These are phyloP conservation scores for Odocoileus hemionus DNA, from an alignment of 2,113 vertebrate species.

Conservation along the genomic window DNA sequence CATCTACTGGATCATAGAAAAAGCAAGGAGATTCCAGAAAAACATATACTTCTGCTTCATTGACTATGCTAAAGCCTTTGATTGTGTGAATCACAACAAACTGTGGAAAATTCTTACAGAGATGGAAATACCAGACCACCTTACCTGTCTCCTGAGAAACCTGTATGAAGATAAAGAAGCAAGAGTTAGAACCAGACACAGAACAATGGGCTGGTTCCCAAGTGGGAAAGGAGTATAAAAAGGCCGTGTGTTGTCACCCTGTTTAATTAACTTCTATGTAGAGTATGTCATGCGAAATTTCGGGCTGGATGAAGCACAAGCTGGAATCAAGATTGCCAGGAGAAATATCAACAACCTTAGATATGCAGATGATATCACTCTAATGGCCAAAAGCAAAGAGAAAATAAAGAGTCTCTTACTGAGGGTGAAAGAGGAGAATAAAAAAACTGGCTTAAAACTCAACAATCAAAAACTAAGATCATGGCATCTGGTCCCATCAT, in stretches of 20 bases:
- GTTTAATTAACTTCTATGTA: neutral
- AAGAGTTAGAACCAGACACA: neutral
- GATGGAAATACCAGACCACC: neutral
- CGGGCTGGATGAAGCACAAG: accelerated
- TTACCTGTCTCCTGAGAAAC: neutral
- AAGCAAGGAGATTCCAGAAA: neutral
- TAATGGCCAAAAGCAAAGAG: neutral
- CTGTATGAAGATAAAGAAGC: neutral
- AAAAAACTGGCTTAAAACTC: neutral
- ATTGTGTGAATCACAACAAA: neutral
- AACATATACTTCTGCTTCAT: neutral
- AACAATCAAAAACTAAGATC: neutral
- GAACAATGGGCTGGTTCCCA: neutral
- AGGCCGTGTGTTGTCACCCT: neutral
- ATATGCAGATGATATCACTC: neutral
- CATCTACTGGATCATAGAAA: neutral
- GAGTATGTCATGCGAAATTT: neutral
- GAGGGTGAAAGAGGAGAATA: neutral
- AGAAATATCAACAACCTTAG: neutral
- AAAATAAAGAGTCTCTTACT: neutral
- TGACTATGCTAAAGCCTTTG: neutral
- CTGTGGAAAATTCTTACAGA: neutral
- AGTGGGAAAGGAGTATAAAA: neutral
- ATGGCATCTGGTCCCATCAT: neutral
- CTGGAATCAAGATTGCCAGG: neutral